phyloP scores from a whole-genome alignment of 2,797 vertebrate species.

The Acanthiza pusilla region DNA sequence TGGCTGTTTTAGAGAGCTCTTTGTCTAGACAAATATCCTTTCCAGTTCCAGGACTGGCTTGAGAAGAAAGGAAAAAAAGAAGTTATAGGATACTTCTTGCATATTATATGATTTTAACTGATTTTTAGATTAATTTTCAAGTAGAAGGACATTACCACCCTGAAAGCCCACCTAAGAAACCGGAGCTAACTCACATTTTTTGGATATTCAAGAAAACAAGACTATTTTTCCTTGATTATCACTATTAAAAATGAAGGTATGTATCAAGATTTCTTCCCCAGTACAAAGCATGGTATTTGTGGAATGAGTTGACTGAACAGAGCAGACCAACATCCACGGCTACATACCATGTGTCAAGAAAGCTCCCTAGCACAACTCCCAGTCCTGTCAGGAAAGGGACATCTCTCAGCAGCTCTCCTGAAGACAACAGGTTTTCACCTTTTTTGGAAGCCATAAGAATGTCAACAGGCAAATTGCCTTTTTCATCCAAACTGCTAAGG shows the following conservation, averaged over 20 bases:
- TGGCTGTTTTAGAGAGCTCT: background rate
- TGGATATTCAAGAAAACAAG: background rate
- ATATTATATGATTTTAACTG: background rate
- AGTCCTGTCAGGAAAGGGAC: background rate
- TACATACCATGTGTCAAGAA: background rate
- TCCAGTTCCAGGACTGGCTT: background rate
- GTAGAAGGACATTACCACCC: background rate
- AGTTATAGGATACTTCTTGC: background rate
- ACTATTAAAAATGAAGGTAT: background rate
- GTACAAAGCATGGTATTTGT: background rate
- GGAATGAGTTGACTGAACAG: background rate
- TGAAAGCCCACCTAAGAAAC: background rate
- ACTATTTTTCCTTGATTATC: background rate
- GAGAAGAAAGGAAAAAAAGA: background rate
- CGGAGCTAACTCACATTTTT: background rate
- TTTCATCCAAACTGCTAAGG: background rate
- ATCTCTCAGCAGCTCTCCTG: background rate
- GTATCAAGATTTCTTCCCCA: background rate
- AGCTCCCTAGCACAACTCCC: background rate
- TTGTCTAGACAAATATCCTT: background rate
- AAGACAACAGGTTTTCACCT: background rate
- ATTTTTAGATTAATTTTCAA: background rate
- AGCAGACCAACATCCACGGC: background rate
- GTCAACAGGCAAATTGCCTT: background rate
- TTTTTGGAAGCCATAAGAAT: background rate